phyloP scores from a whole-genome alignment of 2,113 vertebrate species.

The Paradisaea rubra region DNA sequence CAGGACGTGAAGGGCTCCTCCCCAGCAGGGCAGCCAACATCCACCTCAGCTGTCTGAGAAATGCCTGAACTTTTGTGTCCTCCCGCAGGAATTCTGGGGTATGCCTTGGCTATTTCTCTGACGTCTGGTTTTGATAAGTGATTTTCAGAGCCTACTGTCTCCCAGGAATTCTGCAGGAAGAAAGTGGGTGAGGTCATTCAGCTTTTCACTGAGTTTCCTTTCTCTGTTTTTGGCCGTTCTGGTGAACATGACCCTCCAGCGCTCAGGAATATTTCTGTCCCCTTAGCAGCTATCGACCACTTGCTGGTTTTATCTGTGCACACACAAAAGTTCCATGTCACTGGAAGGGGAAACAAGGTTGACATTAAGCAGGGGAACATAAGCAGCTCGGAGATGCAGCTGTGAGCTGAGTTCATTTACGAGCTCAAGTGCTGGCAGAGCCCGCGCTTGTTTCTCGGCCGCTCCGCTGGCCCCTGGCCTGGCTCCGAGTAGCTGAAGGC shows the following conservation, averaged over 20 bases:
- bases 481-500: conserved; percentile 8
- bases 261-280: conserved; percentile 62
- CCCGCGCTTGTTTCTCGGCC: conserved; percentile 22
- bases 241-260: conserved; percentile 43
- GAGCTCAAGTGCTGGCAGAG: conserved; percentile 59
- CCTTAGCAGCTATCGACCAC: conserved; percentile 49
- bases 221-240: conserved; percentile 52
- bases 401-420: conserved; percentile 66
- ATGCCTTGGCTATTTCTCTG: conserved; percentile 46
- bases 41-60: conserved; percentile 14
- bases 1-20: background rate
- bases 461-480: conserved; percentile 7
- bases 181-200: conserved; percentile 68
- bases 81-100: conserved; percentile 44
- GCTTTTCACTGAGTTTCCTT: conserved; percentile 63
- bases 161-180: conserved; percentile 65
- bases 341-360: conserved; percentile 73
- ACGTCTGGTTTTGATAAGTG: conserved; percentile 73
- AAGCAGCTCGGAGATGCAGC: conserved; percentile 59
- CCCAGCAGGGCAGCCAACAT: background rate
- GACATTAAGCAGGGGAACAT: conserved; percentile 63
- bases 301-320: conserved; percentile 70
- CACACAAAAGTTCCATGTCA: conserved; percentile 72
- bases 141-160: conserved; percentile 65
- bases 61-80: background rate